A percentile compares a stretch with the other conserved stretches of the same genome.
These are phyloP conservation scores for Trichogramma evanescens DNA, from an alignment of 2,888 invertebrate genomes.

Conservation along the genomic window DNA sequence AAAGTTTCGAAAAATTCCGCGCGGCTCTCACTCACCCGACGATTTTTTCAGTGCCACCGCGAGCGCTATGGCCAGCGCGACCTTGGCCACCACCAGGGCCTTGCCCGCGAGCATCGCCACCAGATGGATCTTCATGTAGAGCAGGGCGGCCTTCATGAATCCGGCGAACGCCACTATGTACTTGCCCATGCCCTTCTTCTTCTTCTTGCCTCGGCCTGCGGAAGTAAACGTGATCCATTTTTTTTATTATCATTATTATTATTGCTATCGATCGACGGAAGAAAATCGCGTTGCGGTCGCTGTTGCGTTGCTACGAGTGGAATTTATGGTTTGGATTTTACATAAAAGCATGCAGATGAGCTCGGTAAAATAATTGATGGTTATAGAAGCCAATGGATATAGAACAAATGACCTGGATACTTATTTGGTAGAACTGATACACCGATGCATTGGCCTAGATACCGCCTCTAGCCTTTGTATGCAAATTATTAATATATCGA, in stretches of 20 bases:
- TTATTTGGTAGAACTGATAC: too few relatives aligned
- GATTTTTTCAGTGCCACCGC: conserved; percentile 74
- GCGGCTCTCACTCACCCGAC: conserved; percentile 30
- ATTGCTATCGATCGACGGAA: neutral
- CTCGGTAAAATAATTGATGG: too few relatives aligned
- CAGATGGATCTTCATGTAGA: conserved; percentile 73
- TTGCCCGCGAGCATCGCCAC: conserved; percentile 76
- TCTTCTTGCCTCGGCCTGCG: conserved; percentile 50
- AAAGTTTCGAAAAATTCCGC: too few relatives aligned
- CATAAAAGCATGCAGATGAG: too few relatives aligned
- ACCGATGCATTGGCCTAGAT: too few relatives aligned
- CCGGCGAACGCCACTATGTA: conserved; percentile 64
- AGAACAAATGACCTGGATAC: too few relatives aligned
- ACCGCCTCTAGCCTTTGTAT: too few relatives aligned
- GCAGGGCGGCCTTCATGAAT: conserved; percentile 68
- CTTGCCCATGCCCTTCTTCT: conserved; percentile 62
- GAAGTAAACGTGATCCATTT: conserved; percentile 5
- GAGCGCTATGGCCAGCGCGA: conserved; percentile 72
- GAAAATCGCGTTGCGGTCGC: conserved; percentile 7
- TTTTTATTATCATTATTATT: neutral
- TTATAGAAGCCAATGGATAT: too few relatives aligned
- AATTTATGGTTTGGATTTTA: too few relatives aligned
- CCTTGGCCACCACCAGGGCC: conserved; percentile 74
- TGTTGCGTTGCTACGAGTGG: conserved; percentile 1
- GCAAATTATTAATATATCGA: too few relatives aligned